Percentiles rank a stretch among this genome's conserved stretches.
Evolutionary conservation across 2,113 vertebrate species (phyloP).

Genomic region (Tyto alba): DNA sequence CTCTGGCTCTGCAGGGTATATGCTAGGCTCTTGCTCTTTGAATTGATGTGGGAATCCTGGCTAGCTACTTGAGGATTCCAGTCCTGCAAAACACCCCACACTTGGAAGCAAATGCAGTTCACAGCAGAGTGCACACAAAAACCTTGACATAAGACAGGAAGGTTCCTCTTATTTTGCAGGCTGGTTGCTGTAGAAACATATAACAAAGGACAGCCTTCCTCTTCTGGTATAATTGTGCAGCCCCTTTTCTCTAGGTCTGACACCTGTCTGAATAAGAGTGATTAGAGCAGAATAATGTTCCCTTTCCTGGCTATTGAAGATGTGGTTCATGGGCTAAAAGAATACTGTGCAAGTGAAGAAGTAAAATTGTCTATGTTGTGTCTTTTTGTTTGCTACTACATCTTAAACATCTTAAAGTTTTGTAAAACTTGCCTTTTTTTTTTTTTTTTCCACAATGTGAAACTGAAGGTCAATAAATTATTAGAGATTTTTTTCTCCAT

Average conservation of each 20-base stretch:
- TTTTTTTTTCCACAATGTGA: constrained; percentile 94
- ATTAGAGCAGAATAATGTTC: constrained; percentile 73
- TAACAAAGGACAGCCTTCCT: constrained; percentile 85
- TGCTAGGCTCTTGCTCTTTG: constrained; percentile 50
- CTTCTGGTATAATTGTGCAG: constrained; percentile 81
- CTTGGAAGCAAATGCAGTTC: constrained; percentile 78
- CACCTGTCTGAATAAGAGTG: constrained; percentile 78
- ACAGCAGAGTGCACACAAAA: constrained; percentile 77
- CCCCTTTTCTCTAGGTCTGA: constrained; percentile 75
- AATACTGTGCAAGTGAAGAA: constrained; percentile 69
- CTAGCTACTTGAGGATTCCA: constrained; percentile 66
- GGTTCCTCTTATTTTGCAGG: constrained; percentile 77
- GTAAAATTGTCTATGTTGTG: constrained; percentile 69
- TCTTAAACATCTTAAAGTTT: constrained; percentile 83
- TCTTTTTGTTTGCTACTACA: constrained; percentile 72
- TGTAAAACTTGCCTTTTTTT: constrained; percentile 85
- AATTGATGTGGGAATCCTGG: constrained; percentile 70
- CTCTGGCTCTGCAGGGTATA: constrained; percentile 62
- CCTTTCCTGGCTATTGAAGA: constrained; percentile 61
- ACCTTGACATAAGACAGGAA: constrained; percentile 78
- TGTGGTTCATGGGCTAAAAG: constrained; percentile 57
- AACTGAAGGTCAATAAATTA: constrained; percentile 98
- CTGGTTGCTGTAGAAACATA: constrained; percentile 84
- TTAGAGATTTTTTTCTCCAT: constrained; percentile 89
- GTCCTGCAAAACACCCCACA: constrained; percentile 61